Conservation (phyloP, 2,113 vertebrate genomes). For the Percina caprodes region DNA sequence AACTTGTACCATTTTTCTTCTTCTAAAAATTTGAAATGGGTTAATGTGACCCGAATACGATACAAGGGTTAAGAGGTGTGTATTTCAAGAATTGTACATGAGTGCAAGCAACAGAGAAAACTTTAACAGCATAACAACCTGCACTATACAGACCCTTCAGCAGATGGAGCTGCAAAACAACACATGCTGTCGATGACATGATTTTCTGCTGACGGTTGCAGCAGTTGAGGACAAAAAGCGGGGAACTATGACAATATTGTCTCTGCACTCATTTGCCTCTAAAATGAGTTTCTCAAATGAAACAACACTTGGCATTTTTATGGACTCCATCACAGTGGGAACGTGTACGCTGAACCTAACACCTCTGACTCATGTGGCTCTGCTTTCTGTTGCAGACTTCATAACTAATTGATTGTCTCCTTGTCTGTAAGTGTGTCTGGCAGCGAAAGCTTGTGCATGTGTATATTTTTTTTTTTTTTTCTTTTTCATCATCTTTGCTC, state of each 20-base stretch:
- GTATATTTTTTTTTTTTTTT: no score
- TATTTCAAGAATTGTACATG: neutral
- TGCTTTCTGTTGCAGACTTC: slow-evolving; percentile 59
- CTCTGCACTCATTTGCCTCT: neutral
- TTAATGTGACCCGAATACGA: no score
- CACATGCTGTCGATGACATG: neutral
- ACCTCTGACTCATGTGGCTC: slow-evolving; percentile 43
- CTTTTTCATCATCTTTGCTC: slow-evolving; percentile 38
- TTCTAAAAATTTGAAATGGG: no score
- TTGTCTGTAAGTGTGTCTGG: slow-evolving; percentile 31
- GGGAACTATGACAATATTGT: neutral
- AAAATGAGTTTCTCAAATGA: slow-evolving; percentile 27
- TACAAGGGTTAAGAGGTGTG: no score
- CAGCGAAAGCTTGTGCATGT: slow-evolving; percentile 1
- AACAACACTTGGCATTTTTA: slow-evolving; percentile 36
- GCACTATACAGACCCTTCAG: slow-evolving; percentile 22
- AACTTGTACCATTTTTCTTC: no score
- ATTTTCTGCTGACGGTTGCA: neutral
- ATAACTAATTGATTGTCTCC: slow-evolving; percentile 66
- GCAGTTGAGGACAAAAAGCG: neutral
- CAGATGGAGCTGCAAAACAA: slow-evolving; percentile 47
- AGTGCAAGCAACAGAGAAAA: neutral
- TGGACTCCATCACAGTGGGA: slow-evolving; percentile 11
- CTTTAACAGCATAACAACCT: neutral
- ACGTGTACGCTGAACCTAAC: slow-evolving; percentile 49